Conservation (phyloP, 1,140 invertebrate genomes). For the Maniola jurtina region DNA sequence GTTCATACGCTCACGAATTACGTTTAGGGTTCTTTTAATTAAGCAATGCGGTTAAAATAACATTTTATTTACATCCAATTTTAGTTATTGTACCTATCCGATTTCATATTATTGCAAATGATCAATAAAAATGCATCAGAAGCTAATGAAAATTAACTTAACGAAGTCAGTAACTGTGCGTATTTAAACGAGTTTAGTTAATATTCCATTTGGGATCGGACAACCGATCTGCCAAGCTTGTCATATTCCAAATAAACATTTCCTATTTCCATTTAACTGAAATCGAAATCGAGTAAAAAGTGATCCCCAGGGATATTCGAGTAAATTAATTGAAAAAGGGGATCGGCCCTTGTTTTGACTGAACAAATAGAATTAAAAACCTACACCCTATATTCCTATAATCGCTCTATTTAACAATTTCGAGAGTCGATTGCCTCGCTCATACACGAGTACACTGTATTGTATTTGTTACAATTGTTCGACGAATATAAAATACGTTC, state of each 20-base stretch:
- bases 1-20: too few relatives aligned
- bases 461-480: background rate
- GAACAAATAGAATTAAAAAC: constrained; percentile 59
- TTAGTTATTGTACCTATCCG: too few relatives aligned
- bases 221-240: constrained; percentile 7
- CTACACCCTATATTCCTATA: constrained; percentile 50
- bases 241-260: constrained; percentile 31
- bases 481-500: constrained; percentile 1
- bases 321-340: constrained; percentile 55
- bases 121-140: background rate
- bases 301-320: constrained; percentile 41
- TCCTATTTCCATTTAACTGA: constrained; percentile 41
- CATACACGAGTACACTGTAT: constrained; percentile 11
- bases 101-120: background rate
- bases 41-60: too few relatives aligned
- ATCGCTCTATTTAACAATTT: constrained; percentile 58
- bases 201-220: constrained; percentile 14
- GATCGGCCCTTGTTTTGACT: constrained; percentile 52
- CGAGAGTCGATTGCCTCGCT: constrained; percentile 36
- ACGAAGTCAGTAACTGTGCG: background rate
- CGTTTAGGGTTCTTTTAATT: too few relatives aligned
- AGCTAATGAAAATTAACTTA: constrained; percentile 1
- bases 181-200: constrained; percentile 14
- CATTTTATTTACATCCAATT: too few relatives aligned
- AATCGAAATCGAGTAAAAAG: constrained; percentile 48